phyloP scores from a whole-genome alignment of 2,888 invertebrate species.

The Odontothrips loti region DNA sequence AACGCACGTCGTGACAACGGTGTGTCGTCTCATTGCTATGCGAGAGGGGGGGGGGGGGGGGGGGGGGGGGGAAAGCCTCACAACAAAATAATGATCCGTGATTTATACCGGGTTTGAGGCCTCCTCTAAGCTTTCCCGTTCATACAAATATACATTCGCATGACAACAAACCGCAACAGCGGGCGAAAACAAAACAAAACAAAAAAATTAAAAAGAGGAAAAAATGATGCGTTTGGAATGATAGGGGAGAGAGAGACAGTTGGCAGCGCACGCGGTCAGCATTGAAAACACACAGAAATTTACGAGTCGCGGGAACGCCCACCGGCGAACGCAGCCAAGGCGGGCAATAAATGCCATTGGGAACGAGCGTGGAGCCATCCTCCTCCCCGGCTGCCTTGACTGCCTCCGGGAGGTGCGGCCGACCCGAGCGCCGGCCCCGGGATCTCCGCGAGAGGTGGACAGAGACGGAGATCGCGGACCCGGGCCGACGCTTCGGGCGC shows the following conservation, averaged over 20 bases:
- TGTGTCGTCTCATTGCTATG: not conserved
- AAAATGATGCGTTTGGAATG: not conserved
- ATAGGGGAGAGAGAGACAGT: not conserved
- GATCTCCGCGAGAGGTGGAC: too few relatives aligned
- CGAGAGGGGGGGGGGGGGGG: too few relatives aligned
- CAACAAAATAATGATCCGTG: not conserved
- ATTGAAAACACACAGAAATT: conserved; percentile 21
- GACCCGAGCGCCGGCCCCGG: too few relatives aligned
- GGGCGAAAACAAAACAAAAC: not conserved
- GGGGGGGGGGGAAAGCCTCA: not conserved
- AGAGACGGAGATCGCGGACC: not conserved
- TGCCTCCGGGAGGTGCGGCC: not conserved
- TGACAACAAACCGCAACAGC: too few relatives aligned
- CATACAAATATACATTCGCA: not conserved
- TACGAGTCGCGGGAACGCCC: conserved; percentile 1
- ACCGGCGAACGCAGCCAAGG: not conserved
- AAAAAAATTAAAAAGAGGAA: not conserved
- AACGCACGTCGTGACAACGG: too few relatives aligned
- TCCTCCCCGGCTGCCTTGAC: not conserved
- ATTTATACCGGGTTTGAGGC: not conserved
- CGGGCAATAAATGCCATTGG: conserved; percentile 19
- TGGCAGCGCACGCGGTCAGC: not conserved
- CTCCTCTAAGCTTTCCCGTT: not conserved
- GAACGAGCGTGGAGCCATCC: conserved; percentile 3
- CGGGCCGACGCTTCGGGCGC: not conserved